Conservation (phyloP, 2,888 invertebrate species). For the Pseudococcus jackbeardsleyi region DNA sequence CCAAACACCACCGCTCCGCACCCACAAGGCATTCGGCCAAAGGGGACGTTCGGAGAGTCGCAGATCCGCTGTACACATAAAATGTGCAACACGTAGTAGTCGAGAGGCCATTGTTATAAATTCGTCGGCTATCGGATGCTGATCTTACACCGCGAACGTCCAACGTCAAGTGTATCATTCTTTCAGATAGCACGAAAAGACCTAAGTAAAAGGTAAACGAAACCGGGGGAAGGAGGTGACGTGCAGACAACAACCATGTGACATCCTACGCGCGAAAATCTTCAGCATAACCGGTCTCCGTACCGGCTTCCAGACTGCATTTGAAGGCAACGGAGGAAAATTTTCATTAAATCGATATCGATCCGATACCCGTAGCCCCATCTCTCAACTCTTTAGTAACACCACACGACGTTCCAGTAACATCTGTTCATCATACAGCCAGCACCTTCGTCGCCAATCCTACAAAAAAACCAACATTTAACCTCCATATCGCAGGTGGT, state of each 20-base stretch:
- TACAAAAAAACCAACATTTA: neutral
- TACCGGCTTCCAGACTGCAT: neutral
- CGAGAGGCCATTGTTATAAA: neutral
- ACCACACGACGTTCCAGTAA: neutral
- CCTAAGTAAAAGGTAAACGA: neutral
- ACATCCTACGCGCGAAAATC: slow-evolving; percentile 42
- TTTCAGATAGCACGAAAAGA: neutral
- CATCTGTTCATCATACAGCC: neutral
- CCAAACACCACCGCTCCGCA: neutral
- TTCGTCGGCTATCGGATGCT: neutral
- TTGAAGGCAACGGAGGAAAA: neutral
- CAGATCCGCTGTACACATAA: neutral
- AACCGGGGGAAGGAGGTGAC: neutral
- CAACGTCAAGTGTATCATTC: slow-evolving; percentile 9
- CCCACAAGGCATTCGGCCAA: neutral
- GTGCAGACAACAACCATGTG: neutral
- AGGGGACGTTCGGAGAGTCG: neutral
- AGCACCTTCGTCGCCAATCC: neutral
- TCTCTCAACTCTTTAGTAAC: neutral
- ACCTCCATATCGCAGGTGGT: slow-evolving; percentile 11
- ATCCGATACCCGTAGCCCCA: neutral
- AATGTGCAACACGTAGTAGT: slow-evolving; percentile 23
- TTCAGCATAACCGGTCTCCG: neutral
- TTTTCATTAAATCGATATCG: neutral
- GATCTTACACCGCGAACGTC: neutral